Evolutionary conservation across 2,888 invertebrate species (phyloP).

Genomic region (Cheilosia grossa): DNA sequence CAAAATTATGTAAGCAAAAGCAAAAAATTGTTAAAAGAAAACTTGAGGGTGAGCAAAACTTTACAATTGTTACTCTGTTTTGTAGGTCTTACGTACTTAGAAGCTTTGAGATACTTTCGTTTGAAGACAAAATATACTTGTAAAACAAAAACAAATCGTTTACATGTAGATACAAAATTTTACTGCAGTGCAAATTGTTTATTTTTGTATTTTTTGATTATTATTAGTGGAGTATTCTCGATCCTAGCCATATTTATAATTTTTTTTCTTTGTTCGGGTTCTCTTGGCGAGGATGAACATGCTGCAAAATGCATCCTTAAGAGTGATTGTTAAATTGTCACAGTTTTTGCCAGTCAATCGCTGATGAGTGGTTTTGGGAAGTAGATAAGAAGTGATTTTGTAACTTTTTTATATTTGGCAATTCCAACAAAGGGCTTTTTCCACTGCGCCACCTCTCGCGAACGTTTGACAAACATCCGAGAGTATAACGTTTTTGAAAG

Average conservation of each 20-base stretch:
- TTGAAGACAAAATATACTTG: constrained; percentile 25
- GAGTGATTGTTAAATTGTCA: neutral
- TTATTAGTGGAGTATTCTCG: constrained; percentile 45
- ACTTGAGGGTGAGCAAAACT: neutral
- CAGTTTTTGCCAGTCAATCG: too few species aligned
- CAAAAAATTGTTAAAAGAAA: constrained; percentile 12
- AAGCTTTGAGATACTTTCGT: constrained; percentile 36
- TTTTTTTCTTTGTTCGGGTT: neutral
- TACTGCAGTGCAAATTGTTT: constrained; percentile 74
- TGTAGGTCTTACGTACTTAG: constrained; percentile 59
- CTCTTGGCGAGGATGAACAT: neutral
- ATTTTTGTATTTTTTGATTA: constrained; percentile 17
- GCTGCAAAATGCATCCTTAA: constrained; percentile 24
- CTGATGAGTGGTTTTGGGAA: too few species aligned
- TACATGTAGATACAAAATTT: constrained; percentile 55
- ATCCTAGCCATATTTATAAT: constrained; percentile 48
- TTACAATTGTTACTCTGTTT: constrained; percentile 32
- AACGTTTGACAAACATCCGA: too few species aligned
- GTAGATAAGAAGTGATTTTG: too few species aligned
- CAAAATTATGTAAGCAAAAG: constrained; percentile 46
- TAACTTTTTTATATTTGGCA: too few species aligned
- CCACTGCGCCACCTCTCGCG: too few species aligned
- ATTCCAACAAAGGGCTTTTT: too few species aligned
- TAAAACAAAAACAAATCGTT: constrained; percentile 42
- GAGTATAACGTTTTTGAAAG: too few species aligned